A percentile compares a stretch with the other conserved stretches of the same genome.
Evolutionary conservation across 2,797 vertebrate genomes (phyloP).

Genomic region (Typhlichthys eigenmanni): DNA sequence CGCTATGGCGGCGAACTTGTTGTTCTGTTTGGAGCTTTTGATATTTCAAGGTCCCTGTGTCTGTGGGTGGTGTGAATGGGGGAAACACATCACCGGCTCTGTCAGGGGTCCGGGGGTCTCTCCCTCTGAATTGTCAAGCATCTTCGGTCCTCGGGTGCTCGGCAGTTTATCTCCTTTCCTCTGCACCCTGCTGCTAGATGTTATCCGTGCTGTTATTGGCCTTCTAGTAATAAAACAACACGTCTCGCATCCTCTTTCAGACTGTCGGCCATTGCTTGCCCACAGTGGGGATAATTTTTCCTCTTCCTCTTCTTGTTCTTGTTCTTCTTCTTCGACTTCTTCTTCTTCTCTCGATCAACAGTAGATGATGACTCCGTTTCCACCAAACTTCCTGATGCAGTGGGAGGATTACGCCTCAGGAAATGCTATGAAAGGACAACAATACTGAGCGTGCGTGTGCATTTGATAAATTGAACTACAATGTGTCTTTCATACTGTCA

Average conservation of each 20-base stretch:
- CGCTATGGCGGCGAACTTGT: background rate
- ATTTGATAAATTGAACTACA: background rate
- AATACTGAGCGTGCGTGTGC: background rate
- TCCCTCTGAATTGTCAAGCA: slow-evolving; percentile 62
- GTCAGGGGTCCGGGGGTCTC: slow-evolving; percentile 46
- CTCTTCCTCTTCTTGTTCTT: background rate
- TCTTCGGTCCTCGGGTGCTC: slow-evolving; percentile 66
- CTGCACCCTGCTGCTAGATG: slow-evolving; percentile 67
- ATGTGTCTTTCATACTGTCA: background rate
- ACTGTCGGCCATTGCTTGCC: slow-evolving; percentile 59
- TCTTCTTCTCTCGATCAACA: slow-evolving; percentile 35
- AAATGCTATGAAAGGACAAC: background rate
- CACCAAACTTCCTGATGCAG: slow-evolving; percentile 9
- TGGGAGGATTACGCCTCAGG: background rate
- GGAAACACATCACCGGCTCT: slow-evolving; percentile 43
- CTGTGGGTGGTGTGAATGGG: slow-evolving; percentile 36
- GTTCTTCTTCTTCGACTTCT: background rate
- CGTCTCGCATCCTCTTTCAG: slow-evolving; percentile 55
- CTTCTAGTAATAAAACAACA: slow-evolving; percentile 72
- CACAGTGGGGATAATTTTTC: slow-evolving; percentile 4
- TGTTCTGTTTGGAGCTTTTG: slow-evolving; percentile 45
- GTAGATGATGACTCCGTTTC: slow-evolving; percentile 32
- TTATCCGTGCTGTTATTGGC: slow-evolving; percentile 64
- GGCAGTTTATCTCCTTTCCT: slow-evolving; percentile 61
- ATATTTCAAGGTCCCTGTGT: slow-evolving; percentile 44